These are phyloP conservation scores for Drusus annulatus DNA, from an alignment of 1,140 invertebrate species.

Conservation along the genomic window DNA sequence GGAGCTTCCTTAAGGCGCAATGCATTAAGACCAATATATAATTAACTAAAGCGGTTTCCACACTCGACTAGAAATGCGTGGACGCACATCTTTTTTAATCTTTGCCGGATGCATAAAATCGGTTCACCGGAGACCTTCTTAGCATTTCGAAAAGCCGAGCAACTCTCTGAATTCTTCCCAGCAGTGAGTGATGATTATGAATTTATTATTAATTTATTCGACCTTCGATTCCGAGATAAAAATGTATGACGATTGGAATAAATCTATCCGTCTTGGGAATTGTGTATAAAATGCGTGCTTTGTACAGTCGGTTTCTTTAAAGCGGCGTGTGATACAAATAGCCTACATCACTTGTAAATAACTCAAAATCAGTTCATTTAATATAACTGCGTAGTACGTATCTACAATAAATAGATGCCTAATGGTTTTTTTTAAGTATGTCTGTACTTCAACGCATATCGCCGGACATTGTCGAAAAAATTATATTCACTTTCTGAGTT, in stretches of 20 bases:
- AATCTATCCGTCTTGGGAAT: not conserved
- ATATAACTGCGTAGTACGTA: too few species aligned
- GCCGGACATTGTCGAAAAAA: too few species aligned
- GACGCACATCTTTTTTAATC: slow-evolving; percentile 22
- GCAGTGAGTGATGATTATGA: slow-evolving; percentile 11
- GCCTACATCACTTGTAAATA: too few species aligned
- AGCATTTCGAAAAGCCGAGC: not conserved
- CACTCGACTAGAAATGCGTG: not conserved
- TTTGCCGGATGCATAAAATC: slow-evolving; percentile 16
- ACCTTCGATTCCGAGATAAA: not conserved
- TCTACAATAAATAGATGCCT: too few species aligned
- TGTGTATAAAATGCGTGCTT: too few species aligned
- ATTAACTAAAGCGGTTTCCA: slow-evolving; percentile 1
- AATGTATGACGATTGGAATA: not conserved
- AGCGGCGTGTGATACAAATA: too few species aligned
- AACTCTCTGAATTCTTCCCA: not conserved
- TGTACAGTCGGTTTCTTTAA: too few species aligned
- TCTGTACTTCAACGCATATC: too few species aligned
- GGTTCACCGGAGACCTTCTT: not conserved
- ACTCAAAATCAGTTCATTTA: too few species aligned
- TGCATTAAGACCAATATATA: not conserved
- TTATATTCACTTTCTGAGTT: too few species aligned
- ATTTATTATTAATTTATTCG: slow-evolving; percentile 5
- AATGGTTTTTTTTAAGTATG: too few species aligned
- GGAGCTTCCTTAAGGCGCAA: not conserved